Evolutionary conservation across 2,888 invertebrate genomes (phyloP).

Genomic region (Sphaeridia pumilis): DNA sequence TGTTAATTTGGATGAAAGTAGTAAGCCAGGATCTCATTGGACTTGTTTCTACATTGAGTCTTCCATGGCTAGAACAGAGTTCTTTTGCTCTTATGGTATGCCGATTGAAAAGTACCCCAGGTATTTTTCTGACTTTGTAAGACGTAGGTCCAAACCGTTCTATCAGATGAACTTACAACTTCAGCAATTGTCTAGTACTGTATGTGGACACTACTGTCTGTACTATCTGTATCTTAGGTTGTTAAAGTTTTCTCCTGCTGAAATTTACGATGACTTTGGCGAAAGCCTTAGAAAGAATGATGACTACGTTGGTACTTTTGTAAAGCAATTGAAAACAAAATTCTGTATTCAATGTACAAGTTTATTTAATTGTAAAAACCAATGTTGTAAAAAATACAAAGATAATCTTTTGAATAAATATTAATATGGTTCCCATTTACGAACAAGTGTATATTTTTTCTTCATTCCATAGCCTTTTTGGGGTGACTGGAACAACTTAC

Average conservation of each 20-base stretch:
- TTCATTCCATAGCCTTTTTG: background rate
- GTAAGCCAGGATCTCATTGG: conserved; percentile 16
- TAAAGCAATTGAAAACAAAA: background rate
- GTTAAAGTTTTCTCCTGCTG: background rate
- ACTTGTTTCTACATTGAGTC: conserved; percentile 4
- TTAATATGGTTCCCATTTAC: too few species aligned
- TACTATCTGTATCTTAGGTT: conserved; percentile 3
- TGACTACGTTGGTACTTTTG: background rate
- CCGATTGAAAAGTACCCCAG: conserved; percentile 7
- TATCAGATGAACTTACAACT: conserved; percentile 2
- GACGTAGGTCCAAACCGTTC: background rate
- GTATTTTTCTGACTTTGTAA: conserved; percentile 16
- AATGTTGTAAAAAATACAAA: conserved; percentile 10
- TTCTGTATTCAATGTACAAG: background rate
- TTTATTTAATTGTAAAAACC: background rate
- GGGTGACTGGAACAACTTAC: too few species aligned
- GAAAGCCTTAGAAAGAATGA: conserved; percentile 4
- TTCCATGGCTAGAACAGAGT: conserved; percentile 3
- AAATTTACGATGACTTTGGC: conserved; percentile 5
- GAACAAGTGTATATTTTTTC: background rate
- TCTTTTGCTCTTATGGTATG: conserved; percentile 12
- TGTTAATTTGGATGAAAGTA: conserved; percentile 10
- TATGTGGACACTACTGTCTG: conserved; percentile 10
- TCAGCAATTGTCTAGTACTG: background rate
- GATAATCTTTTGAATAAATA: background rate